A percentile compares a stretch with the other conserved stretches of the same genome.
phyloP scores from a whole-genome alignment of 2,888 invertebrate genomes.

The Scaptomyza polygonia region DNA sequence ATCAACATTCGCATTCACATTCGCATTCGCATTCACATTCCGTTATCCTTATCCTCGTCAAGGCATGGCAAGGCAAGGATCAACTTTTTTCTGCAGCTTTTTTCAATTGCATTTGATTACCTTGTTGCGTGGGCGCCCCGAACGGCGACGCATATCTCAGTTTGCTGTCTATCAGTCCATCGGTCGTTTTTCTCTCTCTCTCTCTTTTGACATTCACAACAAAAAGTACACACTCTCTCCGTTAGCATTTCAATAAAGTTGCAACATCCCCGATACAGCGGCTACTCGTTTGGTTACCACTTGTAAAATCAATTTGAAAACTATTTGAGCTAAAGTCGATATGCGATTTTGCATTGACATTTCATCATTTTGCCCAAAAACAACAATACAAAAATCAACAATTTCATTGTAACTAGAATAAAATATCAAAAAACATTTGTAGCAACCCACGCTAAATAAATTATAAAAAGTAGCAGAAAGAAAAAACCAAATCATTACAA shows the following conservation, averaged over 20 bases:
- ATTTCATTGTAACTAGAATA: slow-evolving; percentile 2
- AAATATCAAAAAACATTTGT: slow-evolving; percentile 26
- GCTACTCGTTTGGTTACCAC: slow-evolving; percentile 66
- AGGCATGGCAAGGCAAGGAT: slow-evolving; percentile 55
- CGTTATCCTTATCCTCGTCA: not conserved
- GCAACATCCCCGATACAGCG: slow-evolving; percentile 28
- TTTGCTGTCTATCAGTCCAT: slow-evolving; percentile 26
- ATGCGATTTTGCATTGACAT: slow-evolving; percentile 45
- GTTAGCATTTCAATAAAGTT: slow-evolving; percentile 60
- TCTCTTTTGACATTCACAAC: slow-evolving; percentile 12
- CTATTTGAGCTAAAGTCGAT: slow-evolving; percentile 41
- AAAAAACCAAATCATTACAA: not conserved
- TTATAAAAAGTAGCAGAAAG: not conserved
- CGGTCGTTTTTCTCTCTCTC: slow-evolving; percentile 8
- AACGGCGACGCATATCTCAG: slow-evolving; percentile 21
- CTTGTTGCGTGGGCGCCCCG: slow-evolving; percentile 67
- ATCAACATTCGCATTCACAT: no score
- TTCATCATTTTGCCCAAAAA: slow-evolving; percentile 33
- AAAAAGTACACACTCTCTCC: slow-evolving; percentile 25
- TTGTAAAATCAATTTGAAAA: slow-evolving; percentile 71
- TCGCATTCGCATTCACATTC: not conserved
- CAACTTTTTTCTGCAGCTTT: slow-evolving; percentile 70
- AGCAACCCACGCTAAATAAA: slow-evolving; percentile 31
- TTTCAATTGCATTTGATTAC: slow-evolving; percentile 80
- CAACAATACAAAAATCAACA: slow-evolving; percentile 10